A percentile compares a stretch with the other conserved stretches of the same genome.
These are phyloP conservation scores for Piscicola geometra DNA, from an alignment of 2,888 invertebrate species.

Conservation along the genomic window DNA sequence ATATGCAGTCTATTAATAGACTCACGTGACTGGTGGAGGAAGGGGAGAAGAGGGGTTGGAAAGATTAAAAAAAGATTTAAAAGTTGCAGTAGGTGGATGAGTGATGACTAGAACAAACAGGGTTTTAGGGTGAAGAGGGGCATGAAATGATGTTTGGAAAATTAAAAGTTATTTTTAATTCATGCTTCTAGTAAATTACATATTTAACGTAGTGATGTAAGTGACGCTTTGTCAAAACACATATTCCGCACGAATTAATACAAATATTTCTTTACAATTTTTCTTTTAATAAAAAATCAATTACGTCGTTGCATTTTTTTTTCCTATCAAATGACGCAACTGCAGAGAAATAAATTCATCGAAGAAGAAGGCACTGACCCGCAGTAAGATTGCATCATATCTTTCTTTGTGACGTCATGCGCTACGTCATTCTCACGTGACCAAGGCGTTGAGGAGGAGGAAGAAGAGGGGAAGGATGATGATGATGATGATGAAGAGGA, in stretches of 20 bases:
- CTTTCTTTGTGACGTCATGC: not conserved
- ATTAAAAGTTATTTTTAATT: too few species aligned
- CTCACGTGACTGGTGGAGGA: not conserved
- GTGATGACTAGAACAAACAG: not conserved
- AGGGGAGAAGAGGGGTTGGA: not conserved
- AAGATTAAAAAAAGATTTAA: not conserved
- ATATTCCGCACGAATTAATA: too few species aligned
- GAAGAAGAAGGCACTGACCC: not conserved
- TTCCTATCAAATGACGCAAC: too few species aligned
- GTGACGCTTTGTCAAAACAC: too few species aligned
- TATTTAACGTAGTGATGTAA: too few species aligned
- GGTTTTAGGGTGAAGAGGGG: not conserved
- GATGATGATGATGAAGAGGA: slow-evolving; percentile 7
- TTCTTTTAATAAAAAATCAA: too few species aligned
- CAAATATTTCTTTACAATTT: too few species aligned
- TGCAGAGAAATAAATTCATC: not conserved
- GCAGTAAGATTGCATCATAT: slow-evolving; percentile 9
- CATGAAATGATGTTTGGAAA: not conserved
- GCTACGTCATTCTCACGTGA: not conserved
- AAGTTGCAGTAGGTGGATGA: not conserved
- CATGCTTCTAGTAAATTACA: too few species aligned
- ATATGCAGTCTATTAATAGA: not conserved
- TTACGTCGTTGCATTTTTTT: not conserved
- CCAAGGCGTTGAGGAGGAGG: not conserved
- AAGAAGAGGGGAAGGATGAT: not conserved